These are phyloP conservation scores for Ecdyonurus torrentis DNA, from an alignment of 2,888 invertebrate genomes.

Conservation along the genomic window DNA sequence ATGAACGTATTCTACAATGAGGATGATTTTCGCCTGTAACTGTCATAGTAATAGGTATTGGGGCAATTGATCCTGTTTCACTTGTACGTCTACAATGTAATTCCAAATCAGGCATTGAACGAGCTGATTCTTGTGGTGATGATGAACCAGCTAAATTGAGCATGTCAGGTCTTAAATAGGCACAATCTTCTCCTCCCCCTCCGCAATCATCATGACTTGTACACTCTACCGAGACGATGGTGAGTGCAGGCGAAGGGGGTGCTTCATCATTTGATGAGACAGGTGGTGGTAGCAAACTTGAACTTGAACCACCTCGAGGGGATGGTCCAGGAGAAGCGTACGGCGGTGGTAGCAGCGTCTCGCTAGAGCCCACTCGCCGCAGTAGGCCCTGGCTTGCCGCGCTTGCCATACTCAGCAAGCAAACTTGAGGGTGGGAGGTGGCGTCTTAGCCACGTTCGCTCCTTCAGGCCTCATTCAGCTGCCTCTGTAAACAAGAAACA, in stretches of 20 bases:
- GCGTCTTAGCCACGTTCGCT: neutral
- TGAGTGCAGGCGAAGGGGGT: constrained; percentile 7
- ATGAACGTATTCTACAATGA: constrained; percentile 15
- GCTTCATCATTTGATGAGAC: constrained; percentile 8
- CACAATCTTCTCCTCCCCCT: constrained; percentile 40
- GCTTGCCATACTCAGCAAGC: constrained; percentile 33
- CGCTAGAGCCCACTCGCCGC: constrained; percentile 61
- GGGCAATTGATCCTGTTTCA: constrained; percentile 2
- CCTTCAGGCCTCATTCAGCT: neutral
- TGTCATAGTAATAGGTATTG: constrained; percentile 8
- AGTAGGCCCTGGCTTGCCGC: constrained; percentile 55
- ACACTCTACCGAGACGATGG: constrained; percentile 34
- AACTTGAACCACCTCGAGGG: constrained; percentile 9
- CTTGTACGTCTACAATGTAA: constrained; percentile 43
- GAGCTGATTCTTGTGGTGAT: constrained; percentile 25
- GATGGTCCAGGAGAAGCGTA: constrained; percentile 26
- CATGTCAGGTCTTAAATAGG: constrained; percentile 4
- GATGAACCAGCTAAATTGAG: constrained; percentile 6
- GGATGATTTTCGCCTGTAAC: constrained; percentile 9
- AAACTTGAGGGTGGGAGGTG: neutral
- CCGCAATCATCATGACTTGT: constrained; percentile 33
- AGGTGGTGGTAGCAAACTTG: constrained; percentile 15
- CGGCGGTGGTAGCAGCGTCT: constrained; percentile 36
- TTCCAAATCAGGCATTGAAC: constrained; percentile 69
- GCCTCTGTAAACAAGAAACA: constrained; percentile 1